Evolutionary conservation across 1,140 invertebrate species (phyloP), one percentile per base, ranked within the genome.

Genomic region (Drosophila busckii): DNA sequence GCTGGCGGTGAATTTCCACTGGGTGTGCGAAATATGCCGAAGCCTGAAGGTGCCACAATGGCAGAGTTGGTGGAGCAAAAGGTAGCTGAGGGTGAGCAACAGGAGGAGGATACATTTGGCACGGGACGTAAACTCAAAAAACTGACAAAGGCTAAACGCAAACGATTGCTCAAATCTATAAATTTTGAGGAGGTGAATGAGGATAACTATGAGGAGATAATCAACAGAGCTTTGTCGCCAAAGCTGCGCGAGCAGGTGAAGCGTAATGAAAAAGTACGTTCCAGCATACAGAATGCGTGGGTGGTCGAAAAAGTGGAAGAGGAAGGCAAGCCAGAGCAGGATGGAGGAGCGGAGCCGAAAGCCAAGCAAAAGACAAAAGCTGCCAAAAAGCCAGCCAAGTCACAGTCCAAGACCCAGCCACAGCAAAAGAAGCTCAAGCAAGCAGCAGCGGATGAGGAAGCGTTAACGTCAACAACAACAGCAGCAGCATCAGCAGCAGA

Each of bases 1-100:
- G 84, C 89, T 1, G 50, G 87, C 26, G 92, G 92, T 9, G 85
- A 88, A 25, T 93, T 92, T 87, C 92, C 92, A 3, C 55, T 93
- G 4, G 92, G 91, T 4, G 67, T 92, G 4, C 89, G 91, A 38
- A 86, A 87, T 46, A 78, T 92, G 23, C 76, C 83, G 4, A 66
- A 73, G 23, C 48, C 63, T 2, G 62, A 84, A 3, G 56, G 62
- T 2, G 48, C 70, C 15, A 41, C 62, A 1, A 26, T 83, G 3
- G 32, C 63, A 1, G 71, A 84, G 17, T 28, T 86, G 22, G 70
- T 87, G 1, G 70, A 86, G 26, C 59, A 86, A 15, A 87, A 87
- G 49, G 68, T 85, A 2, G 15, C 41, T 3, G 62, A 82, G 25
- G 52, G 75, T 3, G 71, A 86, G 15, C 44, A 83, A 10, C 61